A percentile compares a stretch with the other conserved stretches of the same genome.
phyloP scores from a whole-genome alignment of 2,888 invertebrate species.

The Drosophila meridiana region DNA sequence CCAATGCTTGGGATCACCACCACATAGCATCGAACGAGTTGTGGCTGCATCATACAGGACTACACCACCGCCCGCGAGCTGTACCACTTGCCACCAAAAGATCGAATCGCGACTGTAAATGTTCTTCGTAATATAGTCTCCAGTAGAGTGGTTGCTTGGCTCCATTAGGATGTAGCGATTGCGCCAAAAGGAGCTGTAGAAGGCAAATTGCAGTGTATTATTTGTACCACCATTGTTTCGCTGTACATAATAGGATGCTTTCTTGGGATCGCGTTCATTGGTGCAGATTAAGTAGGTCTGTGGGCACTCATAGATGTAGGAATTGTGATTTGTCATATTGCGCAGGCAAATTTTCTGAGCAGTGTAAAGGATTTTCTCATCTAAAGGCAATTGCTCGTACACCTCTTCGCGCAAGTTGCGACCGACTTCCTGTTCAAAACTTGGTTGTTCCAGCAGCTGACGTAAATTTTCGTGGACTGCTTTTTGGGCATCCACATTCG shows the following conservation, averaged over 20 bases:
- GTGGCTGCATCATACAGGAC: conserved; percentile 58
- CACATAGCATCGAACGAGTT: conserved; percentile 58
- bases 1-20: conserved; percentile 65
- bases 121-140: conserved; percentile 62
- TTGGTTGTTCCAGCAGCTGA: conserved; percentile 37
- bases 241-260: conserved; percentile 62
- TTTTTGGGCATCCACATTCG: conserved; percentile 19
- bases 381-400: conserved; percentile 49
- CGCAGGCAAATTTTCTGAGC: conserved; percentile 69
- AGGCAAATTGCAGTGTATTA: conserved; percentile 55
- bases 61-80: conserved; percentile 48
- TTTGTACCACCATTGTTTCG: conserved; percentile 42
- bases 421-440: conserved; percentile 44
- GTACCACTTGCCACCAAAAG: conserved; percentile 61
- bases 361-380: conserved; percentile 60
- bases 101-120: conserved; percentile 60
- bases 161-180: conserved; percentile 65
- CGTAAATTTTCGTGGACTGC: conserved; percentile 48
- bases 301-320: conserved; percentile 74
- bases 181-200: conserved; percentile 67
- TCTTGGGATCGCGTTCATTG: conserved; percentile 59
- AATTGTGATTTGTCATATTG: conserved; percentile 55
- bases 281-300: conserved; percentile 75
- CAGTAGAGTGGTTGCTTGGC: conserved; percentile 17
- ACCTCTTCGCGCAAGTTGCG: conserved; percentile 28